A percentile compares a stretch with the other conserved stretches of the same genome.
Conservation (phyloP, 2,888 invertebrate genomes). For the Acanthosepion lycidas region DNA sequence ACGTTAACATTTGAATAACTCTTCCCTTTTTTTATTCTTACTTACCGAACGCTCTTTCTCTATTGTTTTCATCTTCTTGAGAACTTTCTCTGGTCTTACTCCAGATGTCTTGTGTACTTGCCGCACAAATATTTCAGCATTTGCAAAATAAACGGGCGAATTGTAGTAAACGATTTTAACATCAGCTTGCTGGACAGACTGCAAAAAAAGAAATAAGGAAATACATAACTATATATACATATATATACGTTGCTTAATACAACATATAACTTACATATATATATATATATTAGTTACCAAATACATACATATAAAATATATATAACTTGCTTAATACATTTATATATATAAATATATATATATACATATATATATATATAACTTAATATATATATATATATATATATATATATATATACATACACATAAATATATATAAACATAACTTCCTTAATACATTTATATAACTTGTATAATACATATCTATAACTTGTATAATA, state of each 20-base stretch:
- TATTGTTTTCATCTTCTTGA: constrained; percentile 62
- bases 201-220: constrained; percentile 47
- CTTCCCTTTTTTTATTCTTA: neutral
- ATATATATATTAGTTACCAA: neutral
- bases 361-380: too few relatives aligned
- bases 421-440: too few relatives aligned
- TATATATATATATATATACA: too few relatives aligned
- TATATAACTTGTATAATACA: too few relatives aligned
- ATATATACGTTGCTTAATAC: too few relatives aligned
- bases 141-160: constrained; percentile 76
- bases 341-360: too few relatives aligned
- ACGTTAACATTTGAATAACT: too few relatives aligned
- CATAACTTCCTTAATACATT: too few relatives aligned
- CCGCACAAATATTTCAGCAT: constrained; percentile 74
- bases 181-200: constrained; percentile 69
- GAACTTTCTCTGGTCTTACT: constrained; percentile 66
- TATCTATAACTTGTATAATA: too few relatives aligned
- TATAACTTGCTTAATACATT: too few relatives aligned
- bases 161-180: constrained; percentile 76
- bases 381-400: too few relatives aligned
- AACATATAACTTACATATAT: neutral
- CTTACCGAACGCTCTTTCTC: constrained; percentile 51
- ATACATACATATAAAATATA: neutral
- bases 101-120: constrained; percentile 67
- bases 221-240: neutral